Evolutionary conservation across 2,797 vertebrate species (phyloP), one percentile per base, ranked within the genome.

Genomic region (Valencia hispanica): DNA sequence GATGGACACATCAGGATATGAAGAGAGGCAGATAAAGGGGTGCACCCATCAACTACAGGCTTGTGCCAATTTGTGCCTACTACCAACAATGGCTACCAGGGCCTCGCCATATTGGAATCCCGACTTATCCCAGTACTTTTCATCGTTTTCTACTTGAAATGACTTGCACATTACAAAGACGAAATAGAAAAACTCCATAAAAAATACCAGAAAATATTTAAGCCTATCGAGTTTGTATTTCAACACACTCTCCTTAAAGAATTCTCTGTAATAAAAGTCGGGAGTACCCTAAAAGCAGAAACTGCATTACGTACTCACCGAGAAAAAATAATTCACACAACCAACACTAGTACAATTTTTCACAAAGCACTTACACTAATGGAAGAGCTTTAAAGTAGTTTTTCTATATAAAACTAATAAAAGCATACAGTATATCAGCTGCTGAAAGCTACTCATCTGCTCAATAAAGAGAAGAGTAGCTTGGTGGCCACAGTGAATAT

Each of bases 381-480:
- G 70, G 80, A 75, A 79, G 71, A 80, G 81, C 55, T 81, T 86
- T 72, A 68, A 79, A 80, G 86, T 80, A 78, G 34, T 55, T 84
- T 70, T 51, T 50, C 68, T 84, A 86, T 74, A 81, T 76, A 82
- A 84, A 84, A 75, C 73, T 75, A 76, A 78, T 74, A 70, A 81
- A 87, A 84, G 61, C 68, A 84, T 81, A 86, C 75, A 78, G 22
- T 50, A 79, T 70, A 82, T 85, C 86, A 88, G 70, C 85, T 51
- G 14, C 77, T 73, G 88, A 65, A 63, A 65, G 61, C 20, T 39
- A 12, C 81, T 87, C 27, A 82, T 71, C 77, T 75, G 68, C 83
- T 88, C 79, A 73, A 66, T 80, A 83, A 86, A 89, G 79, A 89
- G 77, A 84, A 87, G 83, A 70, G 43, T 51, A 74, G 73, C 68